Evolutionary conservation across 2,888 invertebrate genomes (phyloP), one percentile per base, ranked within the genome.

Genomic region (Adelphocoris suturalis): DNA sequence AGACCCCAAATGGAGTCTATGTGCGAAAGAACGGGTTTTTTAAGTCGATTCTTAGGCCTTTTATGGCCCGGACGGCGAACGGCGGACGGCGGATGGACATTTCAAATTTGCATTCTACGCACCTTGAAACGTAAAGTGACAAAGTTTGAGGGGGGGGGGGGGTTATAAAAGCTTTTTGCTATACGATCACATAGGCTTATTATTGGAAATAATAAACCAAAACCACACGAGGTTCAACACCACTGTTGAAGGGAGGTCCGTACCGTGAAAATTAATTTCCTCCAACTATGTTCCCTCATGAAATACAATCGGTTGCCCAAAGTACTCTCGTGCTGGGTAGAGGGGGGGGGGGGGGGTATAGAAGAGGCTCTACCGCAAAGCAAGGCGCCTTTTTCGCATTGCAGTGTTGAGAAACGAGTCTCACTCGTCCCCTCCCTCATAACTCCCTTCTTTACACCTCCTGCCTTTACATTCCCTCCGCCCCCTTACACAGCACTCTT

Each of bases 311-410:
- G 57, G 23, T 23, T 7, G 19, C 5, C 19, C 23, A 13, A 68
- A 68, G 68, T 61, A 19, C 61, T n/a, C 61, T 61, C 61, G 19
- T 27, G 27, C 19, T 57, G 57, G 57, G 16, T n/a, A 23, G 3
- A 23, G 68, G 68, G 37, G 57, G 57, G 16, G 0, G 68, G 3
- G 2, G 68, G 68, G 37, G 7, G 37, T 37, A 37, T 37, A 37
- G 23, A 61, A 16, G 61, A 68, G 68, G 23, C 68, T 68, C 68
- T 68, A 68, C 68, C 27, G 68, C 68, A 68, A 68, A 68, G 68
- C 68, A 68, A 68, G 68, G 68, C 23, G 68, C 23, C 68, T 68
- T 68, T 68, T 68, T 68, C 68, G 68, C 68, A 68, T 68, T 68
- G 68, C 68, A 27, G 68, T 68, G 68, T 23, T 19, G 68, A 23